Percentiles rank a stretch among this genome's conserved stretches.
Conservation (phyloP, 2,113 vertebrate genomes). For the Muntiacus muntjak region DNA sequence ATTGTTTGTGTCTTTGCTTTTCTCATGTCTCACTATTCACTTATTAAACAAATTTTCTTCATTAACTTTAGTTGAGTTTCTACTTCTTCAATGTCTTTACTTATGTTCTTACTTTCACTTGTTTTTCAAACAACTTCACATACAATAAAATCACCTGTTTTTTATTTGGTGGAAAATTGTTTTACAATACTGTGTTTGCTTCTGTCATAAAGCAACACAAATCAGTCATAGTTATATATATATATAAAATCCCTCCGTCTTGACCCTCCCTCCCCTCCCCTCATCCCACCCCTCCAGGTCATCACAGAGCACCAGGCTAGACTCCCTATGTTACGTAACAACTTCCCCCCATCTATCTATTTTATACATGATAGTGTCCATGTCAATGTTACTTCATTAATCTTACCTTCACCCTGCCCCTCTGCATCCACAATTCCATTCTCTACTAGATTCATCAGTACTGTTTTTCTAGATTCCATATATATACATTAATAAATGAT, state of each 20-base stretch:
- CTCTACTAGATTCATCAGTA: neutral
- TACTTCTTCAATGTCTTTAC: neutral
- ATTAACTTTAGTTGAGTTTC: neutral
- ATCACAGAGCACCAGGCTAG: rapidly evolving
- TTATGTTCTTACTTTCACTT: neutral
- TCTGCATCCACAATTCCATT: neutral
- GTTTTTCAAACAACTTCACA: neutral
- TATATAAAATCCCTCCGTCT: neutral
- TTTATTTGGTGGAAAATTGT: neutral
- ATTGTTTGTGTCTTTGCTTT: neutral
- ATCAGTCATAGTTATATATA: neutral
- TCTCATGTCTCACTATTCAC: neutral
- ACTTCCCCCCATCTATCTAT: neutral
- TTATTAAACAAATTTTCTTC: neutral
- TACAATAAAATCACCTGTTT: neutral
- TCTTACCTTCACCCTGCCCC: neutral
- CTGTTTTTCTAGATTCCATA: neutral
- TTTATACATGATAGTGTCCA: neutral
- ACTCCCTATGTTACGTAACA: neutral
- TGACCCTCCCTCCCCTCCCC: neutral
- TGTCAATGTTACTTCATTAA: neutral
- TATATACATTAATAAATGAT: neutral
- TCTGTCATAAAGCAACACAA: neutral
- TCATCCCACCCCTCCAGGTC: neutral
- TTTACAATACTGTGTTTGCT: neutral